Evolutionary conservation across 1,140 invertebrate genomes (phyloP).

Genomic region (Coelopa frigida): DNA sequence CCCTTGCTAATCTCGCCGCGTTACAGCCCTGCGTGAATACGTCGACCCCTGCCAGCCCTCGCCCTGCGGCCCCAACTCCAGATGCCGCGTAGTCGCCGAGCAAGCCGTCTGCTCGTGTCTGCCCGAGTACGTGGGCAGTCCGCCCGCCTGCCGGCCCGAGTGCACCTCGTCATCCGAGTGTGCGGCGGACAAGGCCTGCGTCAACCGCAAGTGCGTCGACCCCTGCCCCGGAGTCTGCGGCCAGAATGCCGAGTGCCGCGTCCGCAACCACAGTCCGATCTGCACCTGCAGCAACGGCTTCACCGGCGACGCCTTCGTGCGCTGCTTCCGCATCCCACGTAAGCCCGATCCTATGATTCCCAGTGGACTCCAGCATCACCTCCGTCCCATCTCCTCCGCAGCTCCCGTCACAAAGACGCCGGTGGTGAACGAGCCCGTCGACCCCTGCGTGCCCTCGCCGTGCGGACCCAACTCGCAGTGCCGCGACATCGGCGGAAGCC

Average conservation of each 20-base stretch:
- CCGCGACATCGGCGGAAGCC: slow-evolving; percentile 60
- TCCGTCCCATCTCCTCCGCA: slow-evolving; percentile 19
- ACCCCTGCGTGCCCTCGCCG: slow-evolving; percentile 74
- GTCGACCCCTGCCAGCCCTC: slow-evolving; percentile 62
- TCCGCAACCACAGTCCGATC: slow-evolving; percentile 67
- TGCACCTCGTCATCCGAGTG: slow-evolving; percentile 71
- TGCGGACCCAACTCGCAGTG: slow-evolving; percentile 77
- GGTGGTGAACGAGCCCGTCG: slow-evolving; percentile 29
- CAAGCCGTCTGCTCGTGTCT: slow-evolving; percentile 69
- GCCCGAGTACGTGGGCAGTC: slow-evolving; percentile 64
- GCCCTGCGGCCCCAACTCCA: slow-evolving; percentile 62
- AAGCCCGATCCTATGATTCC: too few relatives aligned
- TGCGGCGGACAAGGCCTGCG: slow-evolving; percentile 61
- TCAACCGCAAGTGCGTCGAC: slow-evolving; percentile 74
- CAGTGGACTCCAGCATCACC: too few relatives aligned
- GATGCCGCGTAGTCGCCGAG: slow-evolving; percentile 54
- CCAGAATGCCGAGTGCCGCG: slow-evolving; percentile 65
- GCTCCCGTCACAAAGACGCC: slow-evolving; percentile 38
- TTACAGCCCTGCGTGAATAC: slow-evolving; percentile 31
- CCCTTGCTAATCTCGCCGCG: neutral
- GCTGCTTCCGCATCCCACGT: slow-evolving; percentile 44
- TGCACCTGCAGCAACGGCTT: slow-evolving; percentile 66
- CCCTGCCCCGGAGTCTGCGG: slow-evolving; percentile 73
- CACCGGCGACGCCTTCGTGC: slow-evolving; percentile 61
- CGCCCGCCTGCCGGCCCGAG: slow-evolving; percentile 68